Evolutionary conservation across 2,888 invertebrate species (phyloP), one percentile per base, ranked within the genome.

Genomic region (Caenorhabditis zanzibari): DNA sequence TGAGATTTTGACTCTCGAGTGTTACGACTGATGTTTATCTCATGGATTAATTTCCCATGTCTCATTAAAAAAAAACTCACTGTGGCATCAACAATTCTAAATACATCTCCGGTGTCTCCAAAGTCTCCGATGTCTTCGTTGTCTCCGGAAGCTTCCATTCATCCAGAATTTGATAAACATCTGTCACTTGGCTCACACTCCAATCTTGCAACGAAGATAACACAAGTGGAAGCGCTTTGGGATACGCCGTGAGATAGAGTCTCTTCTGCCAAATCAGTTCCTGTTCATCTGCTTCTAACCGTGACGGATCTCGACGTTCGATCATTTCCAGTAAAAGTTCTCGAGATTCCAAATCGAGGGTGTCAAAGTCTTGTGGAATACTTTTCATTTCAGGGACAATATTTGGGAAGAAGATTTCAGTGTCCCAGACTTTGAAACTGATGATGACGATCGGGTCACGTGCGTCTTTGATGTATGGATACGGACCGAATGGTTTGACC

Each of bases 1-100:
- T 38, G 19, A 12, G 9, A 47, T 41, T n/a, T 54, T 28, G n/a
- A 0, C 32, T n/a, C n/a, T n/a, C n/a, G n/a, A n/a, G n/a, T n/a
- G n/a, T n/a, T n/a, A n/a, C n/a, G n/a, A n/a, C n/a, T n/a, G n/a
- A n/a, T n/a, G n/a, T n/a, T n/a, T n/a, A n/a, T n/a, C n/a, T n/a
- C n/a, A n/a, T n/a, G n/a, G n/a, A n/a, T n/a, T n/a, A n/a, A n/a
- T n/a, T n/a, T n/a, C n/a, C n/a, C n/a, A n/a, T n/a, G n/a, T n/a
- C n/a, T n/a, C n/a, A n/a, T n/a, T n/a, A n/a, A n/a, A 10, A n/a
- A 59, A 59, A 32, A 61, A 79, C 93, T 93, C 93, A 96, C 96
- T 96, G 96, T 32, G 98, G 98, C 85, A 98, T 93, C 73, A 99
- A 94, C 73, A 99, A 94, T 92, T 98, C 96, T 91, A 99, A n/a